Base-by-base conservation (phyloP, 2,888 invertebrate genomes). In the Drosophila mercatorum region DNA sequence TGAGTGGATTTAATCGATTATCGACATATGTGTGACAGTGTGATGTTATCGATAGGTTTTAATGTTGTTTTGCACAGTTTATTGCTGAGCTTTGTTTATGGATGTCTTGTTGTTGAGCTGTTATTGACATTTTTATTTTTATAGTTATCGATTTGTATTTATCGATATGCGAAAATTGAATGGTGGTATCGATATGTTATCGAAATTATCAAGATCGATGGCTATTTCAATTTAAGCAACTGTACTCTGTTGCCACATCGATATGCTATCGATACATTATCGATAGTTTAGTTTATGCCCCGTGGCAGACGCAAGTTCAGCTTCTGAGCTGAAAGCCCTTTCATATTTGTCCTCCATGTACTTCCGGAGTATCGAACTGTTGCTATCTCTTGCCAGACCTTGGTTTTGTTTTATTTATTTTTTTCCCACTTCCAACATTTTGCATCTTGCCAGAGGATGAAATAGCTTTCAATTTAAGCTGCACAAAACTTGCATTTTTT, bases 401-500 rank as follows among this genome's bases (percentile, higher is more conserved):
- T 2, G 5, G 5, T 14, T n/a, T 40, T 2, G 8, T 3, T 5
- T 36, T 2, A 14, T 17, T 17, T n/a, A n/a, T n/a, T n/a, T 40
- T 14, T 26, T 8, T 40, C 14, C 14, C 10, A 28, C 22, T 28
- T 28, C 28, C 28, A 22, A 22, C 22, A 40, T n/a, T 28, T 14
- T 40, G 8, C 4, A 14, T 8, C 17, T 8, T 59, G 47, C 17
- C 28, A 17, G n/a, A 8, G 38, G 17, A 49, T 49, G 40, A 49
- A 40, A 40, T 17, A 17, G 59, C 47, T 49, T 59, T 49, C 40
- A 59, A 59, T 47, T 59, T 17, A 47, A 59, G 58, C 58, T 47
- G 28, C 17, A 7, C 28, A 5, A 28, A 38, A 40, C 12, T 6
- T 5, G 4, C 26, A 38, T 47, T 38, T 56, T 12, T 12, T 38